phyloP scores from a whole-genome alignment of 2,113 vertebrate species.

The Ciconia maguari region DNA sequence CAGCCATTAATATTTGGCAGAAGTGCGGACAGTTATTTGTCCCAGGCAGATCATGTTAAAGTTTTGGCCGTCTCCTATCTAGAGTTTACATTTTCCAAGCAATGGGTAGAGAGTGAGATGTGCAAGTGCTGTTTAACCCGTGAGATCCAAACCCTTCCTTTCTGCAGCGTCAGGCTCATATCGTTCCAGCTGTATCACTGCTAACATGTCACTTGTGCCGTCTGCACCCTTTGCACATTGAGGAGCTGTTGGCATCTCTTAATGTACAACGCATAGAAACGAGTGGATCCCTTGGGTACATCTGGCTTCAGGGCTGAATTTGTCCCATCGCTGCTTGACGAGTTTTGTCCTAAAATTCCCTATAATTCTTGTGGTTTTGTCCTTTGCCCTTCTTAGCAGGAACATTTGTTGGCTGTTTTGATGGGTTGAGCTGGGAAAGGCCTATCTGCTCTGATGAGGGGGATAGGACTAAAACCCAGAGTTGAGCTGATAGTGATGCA shows the following conservation, averaged over 20 bases:
- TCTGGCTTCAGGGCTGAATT: background rate
- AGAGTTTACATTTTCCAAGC: background rate
- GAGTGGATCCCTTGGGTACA: background rate
- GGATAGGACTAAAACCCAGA: background rate
- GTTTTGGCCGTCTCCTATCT: background rate
- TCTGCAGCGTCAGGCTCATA: accelerated
- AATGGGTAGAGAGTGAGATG: background rate
- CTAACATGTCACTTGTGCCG: background rate
- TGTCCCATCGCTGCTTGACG: background rate
- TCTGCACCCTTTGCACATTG: background rate
- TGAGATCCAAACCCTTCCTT: background rate
- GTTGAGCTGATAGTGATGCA: background rate
- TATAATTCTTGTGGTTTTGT: background rate
- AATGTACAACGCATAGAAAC: accelerated
- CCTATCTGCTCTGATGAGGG: background rate
- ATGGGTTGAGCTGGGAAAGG: background rate
- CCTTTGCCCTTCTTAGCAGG: background rate
- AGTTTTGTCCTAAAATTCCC: background rate
- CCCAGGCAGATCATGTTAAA: background rate
- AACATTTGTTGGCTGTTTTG: background rate
- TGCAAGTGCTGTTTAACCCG: background rate
- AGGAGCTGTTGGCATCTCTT: background rate
- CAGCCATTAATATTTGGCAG: background rate
- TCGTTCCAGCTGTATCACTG: background rate
- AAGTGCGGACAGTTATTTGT: background rate